A percentile compares a stretch with the other conserved stretches of the same genome.
Conservation (phyloP, 2,888 invertebrate genomes). For the Merodon equestris region DNA sequence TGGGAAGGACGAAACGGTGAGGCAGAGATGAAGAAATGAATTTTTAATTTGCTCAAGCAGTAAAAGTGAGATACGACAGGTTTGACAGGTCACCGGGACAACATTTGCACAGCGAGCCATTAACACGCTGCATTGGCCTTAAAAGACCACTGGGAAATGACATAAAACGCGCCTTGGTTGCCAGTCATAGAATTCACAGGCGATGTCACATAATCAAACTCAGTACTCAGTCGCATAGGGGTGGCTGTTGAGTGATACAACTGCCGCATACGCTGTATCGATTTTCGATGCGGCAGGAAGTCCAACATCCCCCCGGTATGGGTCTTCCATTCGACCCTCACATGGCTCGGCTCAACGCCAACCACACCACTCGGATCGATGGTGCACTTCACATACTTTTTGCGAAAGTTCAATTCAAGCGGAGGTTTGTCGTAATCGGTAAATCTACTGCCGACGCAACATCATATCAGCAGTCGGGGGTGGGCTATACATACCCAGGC, state of each 20-base stretch:
- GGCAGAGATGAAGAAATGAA: slow-evolving; percentile 23
- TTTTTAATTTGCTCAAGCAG: slow-evolving; percentile 55
- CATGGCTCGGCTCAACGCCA: slow-evolving; percentile 29
- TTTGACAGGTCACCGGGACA: slow-evolving; percentile 53
- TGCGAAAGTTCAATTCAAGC: slow-evolving; percentile 40
- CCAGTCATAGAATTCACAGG: background rate
- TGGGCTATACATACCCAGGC: background rate
- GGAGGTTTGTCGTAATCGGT: slow-evolving; percentile 30
- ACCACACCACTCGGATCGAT: slow-evolving; percentile 47
- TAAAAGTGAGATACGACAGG: slow-evolving; percentile 44
- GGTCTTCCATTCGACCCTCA: slow-evolving; percentile 30
- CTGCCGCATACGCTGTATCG: slow-evolving; percentile 27
- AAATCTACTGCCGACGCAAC: slow-evolving; percentile 15
- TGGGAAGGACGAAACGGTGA: no score
- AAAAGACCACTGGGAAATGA: slow-evolving; percentile 20
- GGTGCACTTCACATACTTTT: slow-evolving; percentile 60
- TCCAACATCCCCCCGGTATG: slow-evolving; percentile 11
- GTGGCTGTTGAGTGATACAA: slow-evolving; percentile 11
- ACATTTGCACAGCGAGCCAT: slow-evolving; percentile 15
- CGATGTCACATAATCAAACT: slow-evolving; percentile 1
- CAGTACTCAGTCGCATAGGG: slow-evolving; percentile 20
- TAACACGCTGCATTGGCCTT: slow-evolving; percentile 48
- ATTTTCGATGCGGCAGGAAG: slow-evolving; percentile 37
- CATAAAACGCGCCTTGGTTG: slow-evolving; percentile 22
- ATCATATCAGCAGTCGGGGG: no score